Evolutionary conservation across 1,140 invertebrate species (phyloP), one percentile per base, ranked within the genome.

Genomic region (Neodiprion fabricii): DNA sequence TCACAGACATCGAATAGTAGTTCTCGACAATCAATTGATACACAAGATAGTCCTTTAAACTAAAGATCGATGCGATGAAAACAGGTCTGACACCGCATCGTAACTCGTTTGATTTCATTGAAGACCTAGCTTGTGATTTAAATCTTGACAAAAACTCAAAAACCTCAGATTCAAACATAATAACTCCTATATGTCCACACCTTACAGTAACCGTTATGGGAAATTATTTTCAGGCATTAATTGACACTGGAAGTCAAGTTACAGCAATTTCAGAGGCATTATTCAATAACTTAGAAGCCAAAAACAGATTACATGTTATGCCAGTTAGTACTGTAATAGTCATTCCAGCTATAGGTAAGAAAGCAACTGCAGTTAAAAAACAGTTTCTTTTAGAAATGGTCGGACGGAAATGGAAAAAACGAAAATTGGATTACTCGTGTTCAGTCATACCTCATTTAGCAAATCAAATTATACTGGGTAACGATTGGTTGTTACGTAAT

Each of bases 161-260:
- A 4, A n/a, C 1, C 2, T 61, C n/a, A n/a, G 53, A 76, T 73
- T 50, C 53, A 1, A 0, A 66, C 10, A 17, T n/a, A 40, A 48
- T 17, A 2, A 72, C 73, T 40, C 40, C 21, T 66, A 17, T 14
- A 61, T 72, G 71, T 49, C 73, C 67, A 7, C 49, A 67, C 17
- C 50, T 77, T 47, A 21, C 17, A 12, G 14, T 70, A 28, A 23
- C n/a, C n/a, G 66, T 75, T n/a, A 14, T 40, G 0, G 17, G 72
- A n/a, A 70, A 28, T 72, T 28, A 7, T 14, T 53, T 74, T 4
- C 21, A 72, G 53, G 76, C 76, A 7, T n/a, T 74, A 17, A 49
- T 77, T 68, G 67, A 77, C 48, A 74, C 71, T 11, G 76, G 76
- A 67, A 77, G 76, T 70, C 76, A 77, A 23, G 66, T 77, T 17